Conservation (phyloP, 2,888 invertebrate genomes). For the Cremastobaeus sp. region DNA sequence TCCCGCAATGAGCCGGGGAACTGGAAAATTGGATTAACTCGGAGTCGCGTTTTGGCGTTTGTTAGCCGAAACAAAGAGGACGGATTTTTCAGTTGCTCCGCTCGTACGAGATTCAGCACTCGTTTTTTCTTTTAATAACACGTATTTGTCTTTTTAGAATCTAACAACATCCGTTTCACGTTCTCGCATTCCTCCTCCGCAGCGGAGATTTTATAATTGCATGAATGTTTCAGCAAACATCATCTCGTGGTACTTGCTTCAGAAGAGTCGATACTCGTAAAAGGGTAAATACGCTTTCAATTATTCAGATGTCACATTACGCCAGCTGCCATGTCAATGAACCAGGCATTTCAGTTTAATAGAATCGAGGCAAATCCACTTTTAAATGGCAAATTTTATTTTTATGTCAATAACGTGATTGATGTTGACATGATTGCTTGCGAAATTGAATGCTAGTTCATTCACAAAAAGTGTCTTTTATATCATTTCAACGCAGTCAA, state of each 20-base stretch:
- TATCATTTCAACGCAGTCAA: too few relatives aligned
- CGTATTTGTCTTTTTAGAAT: constrained; percentile 1
- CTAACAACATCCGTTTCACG: background rate
- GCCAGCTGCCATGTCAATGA: background rate
- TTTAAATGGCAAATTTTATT: too few relatives aligned
- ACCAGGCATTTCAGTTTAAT: constrained; percentile 5
- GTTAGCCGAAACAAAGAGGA: too few relatives aligned
- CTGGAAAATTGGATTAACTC: too few relatives aligned
- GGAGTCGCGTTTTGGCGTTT: too few relatives aligned
- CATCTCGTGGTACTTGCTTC: constrained; percentile 18
- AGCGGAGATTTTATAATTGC: constrained; percentile 12
- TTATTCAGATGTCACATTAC: constrained; percentile 4
- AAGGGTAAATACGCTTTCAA: constrained; percentile 32
- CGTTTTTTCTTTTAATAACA: constrained; percentile 5
- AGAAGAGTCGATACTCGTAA: constrained; percentile 24
- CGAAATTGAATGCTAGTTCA: too few relatives aligned
- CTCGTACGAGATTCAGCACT: background rate
- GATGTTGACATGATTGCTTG: too few relatives aligned
- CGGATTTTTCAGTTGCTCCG: constrained; percentile 5
- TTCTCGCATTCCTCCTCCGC: background rate
- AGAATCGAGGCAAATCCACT: too few relatives aligned
- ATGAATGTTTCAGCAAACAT: constrained; percentile 40
- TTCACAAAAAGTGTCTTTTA: too few relatives aligned
- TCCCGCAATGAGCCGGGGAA: too few relatives aligned
- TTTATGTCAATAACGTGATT: too few relatives aligned